Evolutionary conservation across 2,888 invertebrate genomes (phyloP), one percentile per base, ranked within the genome.

Genomic region (Tipula lateralis): DNA sequence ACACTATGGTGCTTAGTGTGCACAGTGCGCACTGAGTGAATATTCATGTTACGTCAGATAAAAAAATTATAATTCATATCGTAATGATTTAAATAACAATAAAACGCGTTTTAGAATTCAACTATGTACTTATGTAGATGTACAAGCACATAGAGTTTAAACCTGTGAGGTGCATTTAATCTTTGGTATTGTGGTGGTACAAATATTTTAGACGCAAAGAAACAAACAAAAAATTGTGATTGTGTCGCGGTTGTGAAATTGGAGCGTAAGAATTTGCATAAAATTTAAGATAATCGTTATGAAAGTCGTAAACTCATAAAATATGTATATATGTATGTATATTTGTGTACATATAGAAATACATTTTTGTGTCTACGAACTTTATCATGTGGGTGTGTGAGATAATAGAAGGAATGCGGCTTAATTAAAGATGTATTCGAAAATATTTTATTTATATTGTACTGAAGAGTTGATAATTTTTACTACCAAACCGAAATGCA

Each of bases 241-340:
- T 66, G 66, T 66, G 66, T 66, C 24, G 66, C 4, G 19, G 9
- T 66, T 66, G 19, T 24, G 24, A 24, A 66, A 66, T 66, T 66
- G 66, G 66, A 66, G 66, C 66, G 66, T 9, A 66, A 66, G 66
- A 66, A 66, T 66, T 66, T 66, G 66, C 66, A 66, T 66, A 66
- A 66, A 66, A 24, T 66, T 24, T 66, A 24, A 66, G 66, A 50
- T 19, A 50, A 50, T 66, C 24, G 66, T 66, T 66, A 66, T 24
- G 66, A 66, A 66, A 66, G 66, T 12, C 66, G 12, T 66, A 66
- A 24, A 24, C 4, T 19, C 9, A 24, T 66, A 66, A 24, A 16
- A 50, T 16, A 4, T 16, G 19, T 66, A 24, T 24, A 9, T 24
- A 9, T 66, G 24, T 66, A 2, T 24, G 24, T 66, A 24, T 19